Percentiles rank a stretch among this genome's conserved stretches.
Conservation (phyloP, 2,888 invertebrate species). For the Cinara cedri region DNA sequence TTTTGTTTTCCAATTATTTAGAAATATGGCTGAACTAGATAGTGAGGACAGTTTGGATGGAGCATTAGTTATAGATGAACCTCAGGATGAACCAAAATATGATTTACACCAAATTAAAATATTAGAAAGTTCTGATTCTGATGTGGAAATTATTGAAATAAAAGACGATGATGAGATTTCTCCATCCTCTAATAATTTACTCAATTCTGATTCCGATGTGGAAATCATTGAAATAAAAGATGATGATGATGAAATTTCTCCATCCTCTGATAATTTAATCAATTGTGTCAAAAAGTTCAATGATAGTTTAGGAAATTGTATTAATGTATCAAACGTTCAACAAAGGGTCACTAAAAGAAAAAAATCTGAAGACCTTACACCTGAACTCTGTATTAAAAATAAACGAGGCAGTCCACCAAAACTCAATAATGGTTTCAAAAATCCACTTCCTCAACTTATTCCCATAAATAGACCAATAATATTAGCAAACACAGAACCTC, state of each 20-base stretch:
- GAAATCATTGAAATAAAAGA: neutral
- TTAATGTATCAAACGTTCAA: neutral
- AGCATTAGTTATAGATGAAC: conserved; percentile 43
- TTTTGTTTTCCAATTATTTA: conserved; percentile 33
- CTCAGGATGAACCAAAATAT: conserved; percentile 28
- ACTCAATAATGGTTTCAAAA: neutral
- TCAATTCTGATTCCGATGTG: conserved; percentile 33
- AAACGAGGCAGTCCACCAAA: conserved; percentile 20
- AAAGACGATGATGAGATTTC: neutral
- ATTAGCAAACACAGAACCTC: neutral
- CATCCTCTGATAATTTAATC: conserved; percentile 12
- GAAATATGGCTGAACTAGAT: conserved; percentile 35
- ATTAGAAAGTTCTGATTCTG: conserved; percentile 9
- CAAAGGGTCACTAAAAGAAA: neutral
- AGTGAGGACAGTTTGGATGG: conserved; percentile 49
- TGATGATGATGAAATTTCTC: neutral
- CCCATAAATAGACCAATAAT: neutral
- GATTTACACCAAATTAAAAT: conserved; percentile 27
- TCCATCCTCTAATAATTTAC: conserved; percentile 13
- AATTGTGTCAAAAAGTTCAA: conserved; percentile 30
- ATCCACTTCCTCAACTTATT: conserved; percentile 14
- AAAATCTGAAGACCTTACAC: neutral
- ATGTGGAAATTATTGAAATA: conserved; percentile 1
- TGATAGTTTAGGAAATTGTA: conserved; percentile 18
- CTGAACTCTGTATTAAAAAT: neutral